Evolutionary conservation across 2,797 vertebrate species (phyloP).

Genomic region (Cottoperca gobio): DNA sequence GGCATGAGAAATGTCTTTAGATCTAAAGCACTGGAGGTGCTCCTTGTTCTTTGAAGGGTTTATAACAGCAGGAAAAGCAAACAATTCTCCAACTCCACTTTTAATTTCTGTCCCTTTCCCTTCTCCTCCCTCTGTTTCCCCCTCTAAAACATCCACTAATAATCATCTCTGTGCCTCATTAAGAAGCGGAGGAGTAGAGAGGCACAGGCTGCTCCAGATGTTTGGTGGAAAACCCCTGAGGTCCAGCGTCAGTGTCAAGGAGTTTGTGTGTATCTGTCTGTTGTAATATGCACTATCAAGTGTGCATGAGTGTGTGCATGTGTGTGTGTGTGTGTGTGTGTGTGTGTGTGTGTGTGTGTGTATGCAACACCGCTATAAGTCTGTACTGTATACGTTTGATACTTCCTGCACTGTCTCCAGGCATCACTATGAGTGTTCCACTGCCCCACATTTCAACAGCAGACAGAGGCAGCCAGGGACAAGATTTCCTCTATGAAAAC

Average conservation of each 20-base stretch:
- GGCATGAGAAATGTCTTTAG: slow-evolving; percentile 42
- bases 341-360: slow-evolving; percentile 19
- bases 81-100: slow-evolving; percentile 62
- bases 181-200: slow-evolving; percentile 60
- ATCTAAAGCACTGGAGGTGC: slow-evolving; percentile 68
- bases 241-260: slow-evolving; percentile 63
- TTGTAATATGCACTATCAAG: slow-evolving; percentile 38
- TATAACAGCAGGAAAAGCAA: slow-evolving; percentile 56
- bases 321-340: slow-evolving; percentile 23
- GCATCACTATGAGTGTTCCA: slow-evolving; percentile 64
- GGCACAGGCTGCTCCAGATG: slow-evolving; percentile 77
- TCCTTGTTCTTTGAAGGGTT: slow-evolving; percentile 31
- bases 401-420: slow-evolving; percentile 56
- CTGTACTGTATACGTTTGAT: slow-evolving; percentile 16
- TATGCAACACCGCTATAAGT: slow-evolving; percentile 1
- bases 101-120: slow-evolving; percentile 46
- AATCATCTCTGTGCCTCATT: slow-evolving; percentile 79
- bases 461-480: slow-evolving; percentile 9
- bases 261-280: slow-evolving; percentile 47
- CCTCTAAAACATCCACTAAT: slow-evolving; percentile 70
- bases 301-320: slow-evolving; percentile 19
- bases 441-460: slow-evolving; percentile 73
- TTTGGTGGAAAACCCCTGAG: slow-evolving; percentile 69
- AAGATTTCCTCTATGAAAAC: slow-evolving; percentile 45
- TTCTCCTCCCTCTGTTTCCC: slow-evolving; percentile 30